A percentile compares a stretch with the other conserved stretches of the same genome.
Evolutionary conservation across 2,888 invertebrate genomes (phyloP).

Genomic region (Apotomis turbidana): DNA sequence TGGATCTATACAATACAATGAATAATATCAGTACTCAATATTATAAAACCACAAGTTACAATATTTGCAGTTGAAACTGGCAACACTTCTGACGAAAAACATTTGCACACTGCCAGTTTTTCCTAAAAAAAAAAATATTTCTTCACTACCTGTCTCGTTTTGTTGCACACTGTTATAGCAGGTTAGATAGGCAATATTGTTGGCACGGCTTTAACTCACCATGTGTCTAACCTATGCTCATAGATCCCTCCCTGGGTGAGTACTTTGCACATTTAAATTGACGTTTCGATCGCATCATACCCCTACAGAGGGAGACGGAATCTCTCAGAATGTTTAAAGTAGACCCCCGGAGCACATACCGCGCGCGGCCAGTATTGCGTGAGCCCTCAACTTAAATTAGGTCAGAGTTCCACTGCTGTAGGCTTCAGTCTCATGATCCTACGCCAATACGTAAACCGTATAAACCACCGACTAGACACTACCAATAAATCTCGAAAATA

Average conservation of each 20-base stretch:
- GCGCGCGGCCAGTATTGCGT: constrained; percentile 68
- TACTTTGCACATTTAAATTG: background rate
- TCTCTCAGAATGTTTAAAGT: background rate
- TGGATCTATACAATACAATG: constrained; percentile 2
- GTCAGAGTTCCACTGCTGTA: constrained; percentile 59
- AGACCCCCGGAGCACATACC: constrained; percentile 7
- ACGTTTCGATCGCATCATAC: constrained; percentile 7
- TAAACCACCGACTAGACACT: constrained; percentile 76
- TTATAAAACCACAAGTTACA: constrained; percentile 3
- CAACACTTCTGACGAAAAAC: background rate
- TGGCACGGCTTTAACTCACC: background rate
- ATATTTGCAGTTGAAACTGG: constrained; percentile 1
- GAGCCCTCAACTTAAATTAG: constrained; percentile 68
- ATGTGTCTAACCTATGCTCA: background rate
- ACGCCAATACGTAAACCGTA: constrained; percentile 54
- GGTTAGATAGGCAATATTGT: background rate
- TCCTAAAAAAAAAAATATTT: background rate
- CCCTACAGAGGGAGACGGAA: background rate
- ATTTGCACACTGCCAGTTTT: background rate
- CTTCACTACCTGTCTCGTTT: background rate
- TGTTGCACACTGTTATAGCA: background rate
- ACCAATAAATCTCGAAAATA: constrained; percentile 65
- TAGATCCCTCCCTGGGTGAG: background rate
- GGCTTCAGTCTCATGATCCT: constrained; percentile 58
- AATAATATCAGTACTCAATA: background rate